These are phyloP conservation scores for Caenorhabditis sp. DNA, from an alignment of 2,888 invertebrate species.

Conservation along the genomic window DNA sequence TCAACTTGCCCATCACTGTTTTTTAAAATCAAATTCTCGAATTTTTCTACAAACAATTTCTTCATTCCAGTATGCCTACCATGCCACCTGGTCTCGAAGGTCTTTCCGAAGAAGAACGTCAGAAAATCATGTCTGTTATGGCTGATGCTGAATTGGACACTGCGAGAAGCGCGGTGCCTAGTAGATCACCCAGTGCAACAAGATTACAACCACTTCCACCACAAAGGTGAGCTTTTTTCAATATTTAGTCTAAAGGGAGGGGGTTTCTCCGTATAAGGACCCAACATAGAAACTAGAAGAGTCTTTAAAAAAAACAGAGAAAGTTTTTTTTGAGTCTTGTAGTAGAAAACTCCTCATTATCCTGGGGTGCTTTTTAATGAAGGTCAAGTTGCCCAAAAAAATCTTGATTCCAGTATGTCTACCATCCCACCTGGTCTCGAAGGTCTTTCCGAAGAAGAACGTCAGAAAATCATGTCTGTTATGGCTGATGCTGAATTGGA, in stretches of 20 bases:
- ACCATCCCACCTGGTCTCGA: slow-evolving; percentile 43
- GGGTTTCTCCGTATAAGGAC: too few relatives aligned
- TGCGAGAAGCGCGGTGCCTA: slow-evolving; percentile 13
- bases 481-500: slow-evolving; percentile 76
- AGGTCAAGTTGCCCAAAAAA: too few relatives aligned
- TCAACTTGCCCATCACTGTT: too few relatives aligned
- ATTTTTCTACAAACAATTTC: too few relatives aligned
- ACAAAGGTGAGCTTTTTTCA: not conserved
- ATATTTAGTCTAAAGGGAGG: too few relatives aligned
- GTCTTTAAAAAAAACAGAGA: too few relatives aligned
- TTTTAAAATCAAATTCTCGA: too few relatives aligned
- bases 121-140: slow-evolving; percentile 78
- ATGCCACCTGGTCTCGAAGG: slow-evolving; percentile 46
- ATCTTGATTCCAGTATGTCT: not conserved
- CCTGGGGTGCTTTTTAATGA: too few relatives aligned
- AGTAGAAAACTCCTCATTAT: not conserved
- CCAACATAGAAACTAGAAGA: too few relatives aligned
- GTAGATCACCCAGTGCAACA: slow-evolving; percentile 19
- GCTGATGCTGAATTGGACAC: slow-evolving; percentile 75
- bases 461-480: slow-evolving; percentile 77
- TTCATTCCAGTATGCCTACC: not conserved
- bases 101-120: slow-evolving; percentile 76
- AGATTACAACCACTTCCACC: not conserved
- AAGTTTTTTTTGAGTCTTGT: too few relatives aligned
- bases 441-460: slow-evolving; percentile 76